Base-by-base conservation (phyloP, 2,888 invertebrate genomes). In the Rhamphomyia laevipes region DNA sequence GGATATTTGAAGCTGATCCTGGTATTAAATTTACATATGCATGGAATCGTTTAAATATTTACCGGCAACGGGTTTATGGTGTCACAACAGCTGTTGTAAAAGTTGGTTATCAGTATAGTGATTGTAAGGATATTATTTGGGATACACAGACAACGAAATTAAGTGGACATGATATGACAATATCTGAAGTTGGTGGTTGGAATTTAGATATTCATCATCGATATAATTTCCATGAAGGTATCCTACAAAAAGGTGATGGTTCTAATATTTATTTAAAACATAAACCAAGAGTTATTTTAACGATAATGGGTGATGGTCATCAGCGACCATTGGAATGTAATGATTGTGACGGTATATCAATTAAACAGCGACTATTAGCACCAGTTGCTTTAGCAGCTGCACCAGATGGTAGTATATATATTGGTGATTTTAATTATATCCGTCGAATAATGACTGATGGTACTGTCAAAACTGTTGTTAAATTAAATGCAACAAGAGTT, bases 171-270 rank as follows among this genome's bases (percentile, higher is more conserved):
- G 94, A 95, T 63, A 91, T 96, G 87, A 89, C 89, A 52, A 94
- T 95, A 45, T 94, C 94, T 0, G 94, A 94, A 70, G 89, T 95
- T 37, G 96, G 95, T 1, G 94, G 93, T 13, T 97, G 96, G 96
- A 95, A 96, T 69, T 74, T 99, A 58, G 93, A 97, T 67, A 92
- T 96, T 55, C 96, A 97, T 73, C 96, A 97, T 65, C 80, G 95
- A 58, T 95, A 96, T 68, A 97, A 99, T 69, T 93, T 92, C 78
- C 93, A 96, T 64, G 95, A 96, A 75, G 96, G 94, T 30, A 94
- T 97, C 53, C 75, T 97, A 1, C 95, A 97, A 73, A 94, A 95
- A 66, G 97, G 97, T 27, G 96, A 97, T 62, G 97, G 97, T 12
- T 88, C 93, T 0, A 94, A 93, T 61, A 88, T 94, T 51, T 95